phyloP scores from a whole-genome alignment of 1,140 invertebrate genomes.

The Contarinia nasturtii region DNA sequence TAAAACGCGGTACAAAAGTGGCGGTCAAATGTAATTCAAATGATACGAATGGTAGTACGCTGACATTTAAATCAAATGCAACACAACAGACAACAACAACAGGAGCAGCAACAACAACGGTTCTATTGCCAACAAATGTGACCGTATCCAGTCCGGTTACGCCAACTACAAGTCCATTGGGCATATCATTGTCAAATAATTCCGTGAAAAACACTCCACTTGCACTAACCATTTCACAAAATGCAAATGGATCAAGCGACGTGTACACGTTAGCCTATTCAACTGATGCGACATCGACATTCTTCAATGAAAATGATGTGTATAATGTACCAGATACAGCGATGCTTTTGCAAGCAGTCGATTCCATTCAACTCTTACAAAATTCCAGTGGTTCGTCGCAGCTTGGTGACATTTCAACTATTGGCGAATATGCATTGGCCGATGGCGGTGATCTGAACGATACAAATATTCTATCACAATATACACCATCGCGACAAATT shows the following conservation, averaged over 20 bases:
- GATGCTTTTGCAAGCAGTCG: constrained; percentile 41
- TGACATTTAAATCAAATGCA: constrained; percentile 15
- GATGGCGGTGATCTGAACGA: constrained; percentile 10
- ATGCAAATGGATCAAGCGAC: constrained; percentile 10
- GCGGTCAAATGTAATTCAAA: constrained; percentile 29
- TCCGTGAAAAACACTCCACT: constrained; percentile 9
- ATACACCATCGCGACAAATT: constrained; percentile 19
- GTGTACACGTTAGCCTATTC: constrained; percentile 22
- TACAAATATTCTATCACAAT: background rate
- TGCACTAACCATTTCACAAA: constrained; percentile 16
- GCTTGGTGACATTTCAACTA: constrained; percentile 40
- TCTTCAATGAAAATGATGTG: constrained; percentile 34
- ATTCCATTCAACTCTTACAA: constrained; percentile 46
- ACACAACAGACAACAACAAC: too few species aligned
- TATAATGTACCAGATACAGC: constrained; percentile 50
- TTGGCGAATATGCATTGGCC: constrained; percentile 38
- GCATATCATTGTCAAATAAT: constrained; percentile 10
- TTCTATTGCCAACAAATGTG: constrained; percentile 14
- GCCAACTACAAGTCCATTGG: constrained; percentile 9
- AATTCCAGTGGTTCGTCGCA: constrained; percentile 38
- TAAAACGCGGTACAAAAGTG: constrained; percentile 49
- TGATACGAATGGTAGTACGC: constrained; percentile 5
- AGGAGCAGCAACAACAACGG: too few species aligned
- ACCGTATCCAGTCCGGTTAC: background rate
- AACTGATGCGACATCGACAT: constrained; percentile 11